These are phyloP conservation scores for Cherax quadricarinatus DNA, from an alignment of 1,140 invertebrate species.

Conservation along the genomic window DNA sequence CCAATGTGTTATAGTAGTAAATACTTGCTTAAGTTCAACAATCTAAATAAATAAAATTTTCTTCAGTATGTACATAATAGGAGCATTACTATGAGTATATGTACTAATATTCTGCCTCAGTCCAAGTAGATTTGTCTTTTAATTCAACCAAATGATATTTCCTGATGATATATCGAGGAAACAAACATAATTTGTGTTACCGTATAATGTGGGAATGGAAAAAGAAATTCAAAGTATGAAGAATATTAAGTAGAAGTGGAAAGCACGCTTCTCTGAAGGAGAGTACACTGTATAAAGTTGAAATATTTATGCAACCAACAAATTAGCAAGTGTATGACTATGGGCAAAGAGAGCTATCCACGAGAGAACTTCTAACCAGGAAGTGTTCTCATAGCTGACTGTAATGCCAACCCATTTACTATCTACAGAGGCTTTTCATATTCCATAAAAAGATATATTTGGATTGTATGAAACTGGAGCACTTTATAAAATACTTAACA, in stretches of 20 bases:
- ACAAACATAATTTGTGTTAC: no score
- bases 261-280: neutral
- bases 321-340: neutral
- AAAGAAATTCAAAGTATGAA: no score
- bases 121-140: neutral
- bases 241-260: neutral
- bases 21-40: neutral
- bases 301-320: neutral
- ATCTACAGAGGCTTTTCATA: neutral
- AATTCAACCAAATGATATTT: no score
- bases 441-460: neutral
- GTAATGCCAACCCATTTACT: neutral
- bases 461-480: neutral
- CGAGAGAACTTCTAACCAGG: neutral
- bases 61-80: neutral
- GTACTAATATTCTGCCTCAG: neutral
- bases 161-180: no score
- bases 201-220: no score
- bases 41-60: neutral
- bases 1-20: neutral
- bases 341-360: neutral
- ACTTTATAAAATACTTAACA: neutral
- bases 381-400: neutral
- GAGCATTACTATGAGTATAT: neutral
- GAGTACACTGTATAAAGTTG: neutral